A percentile compares a stretch with the other conserved stretches of the same genome.
phyloP scores from a whole-genome alignment of 2,113 vertebrate species.

The Amphiprion ocellaris region DNA sequence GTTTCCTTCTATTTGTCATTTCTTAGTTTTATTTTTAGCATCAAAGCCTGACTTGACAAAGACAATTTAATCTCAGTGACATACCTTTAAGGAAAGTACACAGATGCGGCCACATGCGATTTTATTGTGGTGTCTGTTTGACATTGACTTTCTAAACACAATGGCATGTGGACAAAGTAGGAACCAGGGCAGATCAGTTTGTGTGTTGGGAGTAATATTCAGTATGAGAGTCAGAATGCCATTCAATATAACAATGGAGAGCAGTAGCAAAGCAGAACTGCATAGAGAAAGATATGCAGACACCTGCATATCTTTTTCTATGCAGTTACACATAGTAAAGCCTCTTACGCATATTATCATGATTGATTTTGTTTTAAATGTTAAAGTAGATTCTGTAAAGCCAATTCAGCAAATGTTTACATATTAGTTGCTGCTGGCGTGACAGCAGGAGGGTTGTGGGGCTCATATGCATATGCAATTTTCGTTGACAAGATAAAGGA shows the following conservation, averaged over 20 bases:
- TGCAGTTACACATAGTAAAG: neutral
- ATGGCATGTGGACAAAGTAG: neutral
- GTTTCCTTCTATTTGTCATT: constrained; percentile 23
- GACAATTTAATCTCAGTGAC: neutral
- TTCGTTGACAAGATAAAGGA: constrained; percentile 71
- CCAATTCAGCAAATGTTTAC: neutral
- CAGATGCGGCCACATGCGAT: neutral
- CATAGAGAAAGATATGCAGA: neutral
- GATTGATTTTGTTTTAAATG: constrained; percentile 33
- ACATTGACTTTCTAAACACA: neutral
- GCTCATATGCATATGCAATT: constrained; percentile 59
- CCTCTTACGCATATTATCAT: neutral
- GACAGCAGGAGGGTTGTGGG: constrained; percentile 3
- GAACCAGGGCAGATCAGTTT: neutral
- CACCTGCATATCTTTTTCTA: neutral
- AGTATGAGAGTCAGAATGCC: neutral
- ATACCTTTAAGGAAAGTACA: neutral
- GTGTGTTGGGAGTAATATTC: neutral
- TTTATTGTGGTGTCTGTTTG: neutral
- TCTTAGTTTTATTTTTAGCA: constrained; percentile 13
- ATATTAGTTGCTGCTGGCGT: constrained; percentile 37
- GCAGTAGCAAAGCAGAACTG: neutral
- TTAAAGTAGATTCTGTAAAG: neutral
- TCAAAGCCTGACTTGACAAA: constrained; percentile 5
- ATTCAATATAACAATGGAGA: neutral